Evolutionary conservation across 2,888 invertebrate genomes (phyloP).

Genomic region (Lissonota sp.): DNA sequence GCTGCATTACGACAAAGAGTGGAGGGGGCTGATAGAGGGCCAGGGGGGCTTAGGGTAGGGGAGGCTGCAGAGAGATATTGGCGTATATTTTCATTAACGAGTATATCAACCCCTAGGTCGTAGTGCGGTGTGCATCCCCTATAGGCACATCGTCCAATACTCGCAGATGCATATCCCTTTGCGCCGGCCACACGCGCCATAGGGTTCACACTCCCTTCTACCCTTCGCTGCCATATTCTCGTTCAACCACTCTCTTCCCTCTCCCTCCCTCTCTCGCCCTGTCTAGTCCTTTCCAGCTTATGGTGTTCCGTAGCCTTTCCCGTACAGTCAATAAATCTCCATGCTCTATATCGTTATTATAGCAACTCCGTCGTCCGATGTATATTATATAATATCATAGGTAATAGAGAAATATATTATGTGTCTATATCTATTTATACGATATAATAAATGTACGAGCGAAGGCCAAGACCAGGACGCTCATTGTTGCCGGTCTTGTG

Average conservation of each 20-base stretch:
- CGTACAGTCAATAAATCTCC: slow-evolving; percentile 46
- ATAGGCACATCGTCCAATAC: slow-evolving; percentile 62
- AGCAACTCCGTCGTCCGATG: slow-evolving; percentile 21
- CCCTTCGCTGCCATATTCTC: slow-evolving; percentile 37
- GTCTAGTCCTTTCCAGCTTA: slow-evolving; percentile 51
- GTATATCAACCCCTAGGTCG: slow-evolving; percentile 67
- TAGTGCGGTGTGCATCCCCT: slow-evolving; percentile 54
- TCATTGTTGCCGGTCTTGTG: slow-evolving; percentile 19
- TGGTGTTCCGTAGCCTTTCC: slow-evolving; percentile 28
- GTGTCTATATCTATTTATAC: slow-evolving; percentile 10
- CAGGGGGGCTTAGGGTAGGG: slow-evolving; percentile 33
- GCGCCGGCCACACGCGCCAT: slow-evolving; percentile 58
- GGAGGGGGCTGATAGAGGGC: slow-evolving; percentile 36
- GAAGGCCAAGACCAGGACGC: slow-evolving; percentile 40
- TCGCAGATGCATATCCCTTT: slow-evolving; percentile 63
- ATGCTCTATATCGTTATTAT: slow-evolving; percentile 48
- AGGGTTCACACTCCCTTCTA: slow-evolving; percentile 49
- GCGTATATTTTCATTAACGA: slow-evolving; percentile 73
- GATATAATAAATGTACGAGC: neutral
- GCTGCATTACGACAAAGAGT: slow-evolving; percentile 26
- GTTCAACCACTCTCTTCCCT: slow-evolving; percentile 48
- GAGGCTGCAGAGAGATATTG: slow-evolving; percentile 40
- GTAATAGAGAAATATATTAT: neutral
- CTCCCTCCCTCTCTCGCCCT: slow-evolving; percentile 56
- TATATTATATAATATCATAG: neutral